Percentiles rank a stretch among this genome's conserved stretches.
phyloP scores from a whole-genome alignment of 2,797 vertebrate genomes.

The Halcyon chelicuti region DNA sequence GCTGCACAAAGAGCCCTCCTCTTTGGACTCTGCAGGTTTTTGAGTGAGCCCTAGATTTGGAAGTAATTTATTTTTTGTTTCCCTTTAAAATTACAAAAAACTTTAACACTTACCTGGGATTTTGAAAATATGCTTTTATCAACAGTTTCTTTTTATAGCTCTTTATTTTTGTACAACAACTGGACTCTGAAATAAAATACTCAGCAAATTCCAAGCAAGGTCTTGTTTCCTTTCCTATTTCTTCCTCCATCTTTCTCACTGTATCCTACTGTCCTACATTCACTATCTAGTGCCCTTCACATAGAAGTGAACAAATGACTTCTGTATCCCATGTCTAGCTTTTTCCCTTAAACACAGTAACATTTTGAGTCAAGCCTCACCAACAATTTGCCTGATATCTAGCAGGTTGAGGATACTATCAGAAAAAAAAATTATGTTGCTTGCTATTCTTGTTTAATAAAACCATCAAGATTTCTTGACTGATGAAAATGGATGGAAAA shows the following conservation, averaged over 20 bases:
- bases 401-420: neutral
- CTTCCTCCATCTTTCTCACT: neutral
- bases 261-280: neutral
- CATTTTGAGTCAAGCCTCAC: neutral
- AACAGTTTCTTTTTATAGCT: neutral
- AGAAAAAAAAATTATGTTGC: neutral
- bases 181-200: neutral
- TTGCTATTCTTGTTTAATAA: neutral
- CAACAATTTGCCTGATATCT: neutral
- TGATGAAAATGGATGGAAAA: neutral
- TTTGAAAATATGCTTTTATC: neutral
- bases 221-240: neutral
- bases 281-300: neutral
- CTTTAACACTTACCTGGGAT: neutral
- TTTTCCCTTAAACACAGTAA: neutral
- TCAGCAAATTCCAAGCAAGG: neutral
- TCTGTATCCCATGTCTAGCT: neutral
- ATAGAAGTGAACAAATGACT: neutral
- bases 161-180: neutral
- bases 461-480: neutral
- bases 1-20: neutral
- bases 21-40: neutral
- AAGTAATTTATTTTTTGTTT: neutral
- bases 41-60: neutral
- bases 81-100: neutral